Conservation (phyloP, 1,140 invertebrate genomes). For the Monomorium pharaonis region DNA sequence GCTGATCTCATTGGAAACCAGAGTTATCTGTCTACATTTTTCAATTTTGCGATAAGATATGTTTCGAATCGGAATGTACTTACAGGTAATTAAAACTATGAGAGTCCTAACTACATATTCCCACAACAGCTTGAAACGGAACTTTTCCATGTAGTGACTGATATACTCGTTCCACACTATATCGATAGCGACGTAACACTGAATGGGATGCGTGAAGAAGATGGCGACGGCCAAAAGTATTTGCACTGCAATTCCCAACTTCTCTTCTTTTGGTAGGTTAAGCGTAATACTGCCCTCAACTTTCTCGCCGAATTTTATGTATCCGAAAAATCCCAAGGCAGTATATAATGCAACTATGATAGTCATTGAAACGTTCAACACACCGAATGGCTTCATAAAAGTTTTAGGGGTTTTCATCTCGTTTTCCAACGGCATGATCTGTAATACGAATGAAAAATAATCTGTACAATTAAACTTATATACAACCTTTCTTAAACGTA, state of each 20-base stretch:
- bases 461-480: neutral
- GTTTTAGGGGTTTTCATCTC: slow-evolving; percentile 92
- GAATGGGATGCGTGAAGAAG: slow-evolving; percentile 93
- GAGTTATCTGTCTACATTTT: neutral
- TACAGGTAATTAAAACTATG: slow-evolving; percentile 92
- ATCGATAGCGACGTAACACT: slow-evolving; percentile 95
- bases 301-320: slow-evolving; percentile 89
- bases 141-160: slow-evolving; percentile 78
- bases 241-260: slow-evolving; percentile 90
- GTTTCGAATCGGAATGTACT: slow-evolving; percentile 83
- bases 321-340: slow-evolving; percentile 92
- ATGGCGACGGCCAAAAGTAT: slow-evolving; percentile 92
- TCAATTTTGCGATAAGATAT: neutral
- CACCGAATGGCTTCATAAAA: slow-evolving; percentile 90
- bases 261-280: slow-evolving; percentile 87
- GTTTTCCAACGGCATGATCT: slow-evolving; percentile 94
- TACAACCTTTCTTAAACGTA: neutral
- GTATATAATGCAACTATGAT: slow-evolving; percentile 90
- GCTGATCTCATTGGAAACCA: neutral
- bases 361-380: slow-evolving; percentile 92
- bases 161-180: slow-evolving; percentile 93
- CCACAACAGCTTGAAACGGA: slow-evolving; percentile 83
- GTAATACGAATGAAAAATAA: slow-evolving; percentile 35
- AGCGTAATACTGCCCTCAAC: slow-evolving; percentile 89
- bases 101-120: slow-evolving; percentile 89